phyloP scores from a whole-genome alignment of 2,888 invertebrate species.

The Candidula unifasciata region DNA sequence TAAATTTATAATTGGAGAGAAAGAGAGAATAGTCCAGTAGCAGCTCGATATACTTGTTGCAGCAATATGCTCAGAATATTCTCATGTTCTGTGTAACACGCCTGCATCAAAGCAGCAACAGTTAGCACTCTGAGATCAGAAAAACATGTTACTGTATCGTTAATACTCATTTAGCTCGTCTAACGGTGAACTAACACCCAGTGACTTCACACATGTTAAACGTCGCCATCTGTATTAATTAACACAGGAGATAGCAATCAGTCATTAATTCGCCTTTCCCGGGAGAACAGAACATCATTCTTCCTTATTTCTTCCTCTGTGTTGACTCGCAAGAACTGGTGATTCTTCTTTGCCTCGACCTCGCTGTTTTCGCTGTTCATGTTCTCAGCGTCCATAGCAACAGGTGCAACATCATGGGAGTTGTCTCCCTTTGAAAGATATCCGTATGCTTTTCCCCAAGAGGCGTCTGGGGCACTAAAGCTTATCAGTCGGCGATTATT shows the following conservation, averaged over 20 bases:
- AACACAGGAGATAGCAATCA: slow-evolving; percentile 18
- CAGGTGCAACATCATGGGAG: slow-evolving; percentile 37
- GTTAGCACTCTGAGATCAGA: slow-evolving; percentile 13
- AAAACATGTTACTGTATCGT: background rate
- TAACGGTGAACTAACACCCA: background rate
- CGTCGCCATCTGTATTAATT: slow-evolving; percentile 36
- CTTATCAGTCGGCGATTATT: slow-evolving; percentile 29
- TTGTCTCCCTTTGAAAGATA: slow-evolving; percentile 37
- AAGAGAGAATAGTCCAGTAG: no score
- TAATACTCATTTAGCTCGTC: background rate
- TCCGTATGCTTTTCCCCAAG: background rate
- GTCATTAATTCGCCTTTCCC: slow-evolving; percentile 23
- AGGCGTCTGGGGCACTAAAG: background rate
- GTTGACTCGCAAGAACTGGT: background rate
- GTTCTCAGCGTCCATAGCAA: slow-evolving; percentile 31
- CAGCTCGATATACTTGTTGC: background rate
- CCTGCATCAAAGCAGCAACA: slow-evolving; percentile 10
- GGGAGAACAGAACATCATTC: background rate
- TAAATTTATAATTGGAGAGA: no score
- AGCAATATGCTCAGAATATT: background rate
- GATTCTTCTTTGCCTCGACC: background rate
- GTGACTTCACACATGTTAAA: slow-evolving; percentile 25
- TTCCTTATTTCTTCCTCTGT: background rate
- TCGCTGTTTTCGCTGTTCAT: background rate
- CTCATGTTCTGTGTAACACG: background rate